A percentile compares a stretch with the other conserved stretches of the same genome.
phyloP scores from a whole-genome alignment of 1,140 invertebrate genomes.

The Zaprionus lachaisei region DNA sequence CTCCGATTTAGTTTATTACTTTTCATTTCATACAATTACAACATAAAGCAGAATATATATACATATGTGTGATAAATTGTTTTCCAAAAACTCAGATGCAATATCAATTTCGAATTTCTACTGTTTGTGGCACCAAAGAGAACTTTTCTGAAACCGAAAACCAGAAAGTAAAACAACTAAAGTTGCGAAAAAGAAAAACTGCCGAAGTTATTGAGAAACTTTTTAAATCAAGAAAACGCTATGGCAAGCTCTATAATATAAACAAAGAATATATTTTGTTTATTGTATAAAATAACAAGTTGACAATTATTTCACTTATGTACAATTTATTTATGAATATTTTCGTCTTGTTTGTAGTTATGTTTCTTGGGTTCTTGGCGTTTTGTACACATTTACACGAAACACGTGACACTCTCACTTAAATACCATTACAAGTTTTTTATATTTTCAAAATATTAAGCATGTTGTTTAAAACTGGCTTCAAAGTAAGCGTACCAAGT shows the following conservation, averaged over 20 bases:
- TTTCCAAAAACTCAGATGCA: conserved; percentile 48
- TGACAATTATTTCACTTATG: conserved; percentile 37
- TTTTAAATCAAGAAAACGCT: conserved; percentile 48
- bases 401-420: conserved; percentile 78
- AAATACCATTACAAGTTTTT: conserved; percentile 67
- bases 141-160: conserved; percentile 88
- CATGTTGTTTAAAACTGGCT: conserved; percentile 77
- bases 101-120: conserved; percentile 76
- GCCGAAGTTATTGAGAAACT: conserved; percentile 49
- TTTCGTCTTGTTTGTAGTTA: conserved; percentile 28
- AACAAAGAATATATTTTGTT: conserved; percentile 58
- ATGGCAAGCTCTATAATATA: conserved; percentile 55
- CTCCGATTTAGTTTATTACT: conserved; percentile 45
- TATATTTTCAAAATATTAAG: conserved; percentile 72
- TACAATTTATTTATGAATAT: conserved; percentile 25
- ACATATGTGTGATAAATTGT: conserved; percentile 49
- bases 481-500: conserved; percentile 73
- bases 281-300: conserved; percentile 63
- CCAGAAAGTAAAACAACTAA: conserved; percentile 33
- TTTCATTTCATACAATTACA: conserved; percentile 42
- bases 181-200: conserved; percentile 18
- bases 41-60: conserved; percentile 72
- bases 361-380: conserved; percentile 32
- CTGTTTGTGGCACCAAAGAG: conserved; percentile 87
- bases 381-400: conserved; percentile 74